These are phyloP conservation scores for Scortum barcoo DNA, from an alignment of 2,113 vertebrate species.

Conservation along the genomic window DNA sequence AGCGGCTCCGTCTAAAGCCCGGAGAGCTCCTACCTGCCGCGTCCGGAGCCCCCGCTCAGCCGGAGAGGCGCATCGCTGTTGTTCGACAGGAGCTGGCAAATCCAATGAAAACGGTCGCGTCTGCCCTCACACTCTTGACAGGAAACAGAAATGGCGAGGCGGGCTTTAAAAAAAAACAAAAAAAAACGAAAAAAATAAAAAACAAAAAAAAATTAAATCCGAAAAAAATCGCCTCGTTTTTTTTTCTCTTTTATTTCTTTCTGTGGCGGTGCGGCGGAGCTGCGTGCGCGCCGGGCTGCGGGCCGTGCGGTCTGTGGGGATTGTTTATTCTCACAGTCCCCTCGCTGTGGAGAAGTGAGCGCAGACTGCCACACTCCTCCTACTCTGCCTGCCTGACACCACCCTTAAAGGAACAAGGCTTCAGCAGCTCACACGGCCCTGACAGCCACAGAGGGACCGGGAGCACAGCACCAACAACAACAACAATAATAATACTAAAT, in stretches of 20 bases:
- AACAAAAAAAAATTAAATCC: constrained; percentile 57
- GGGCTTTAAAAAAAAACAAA: constrained; percentile 14
- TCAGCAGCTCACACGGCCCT: too few species aligned
- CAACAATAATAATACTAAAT: background rate
- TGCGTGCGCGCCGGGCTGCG: constrained; percentile 46
- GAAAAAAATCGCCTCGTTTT: constrained; percentile 37
- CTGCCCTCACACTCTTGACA: constrained; percentile 60
- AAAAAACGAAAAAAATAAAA: constrained; percentile 51
- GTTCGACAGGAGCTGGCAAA: constrained; percentile 76
- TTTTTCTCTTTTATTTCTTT: background rate
- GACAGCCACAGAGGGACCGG: too few species aligned
- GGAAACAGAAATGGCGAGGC: constrained; percentile 55
- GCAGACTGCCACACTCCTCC: constrained; percentile 78
- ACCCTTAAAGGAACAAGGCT: constrained; percentile 85
- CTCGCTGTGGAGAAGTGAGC: constrained; percentile 80
- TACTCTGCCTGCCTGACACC: constrained; percentile 75
- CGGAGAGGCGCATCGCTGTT: constrained; percentile 78
- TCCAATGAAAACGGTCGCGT: constrained; percentile 75
- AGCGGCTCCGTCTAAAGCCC: constrained; percentile 49
- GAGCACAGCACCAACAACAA: background rate
- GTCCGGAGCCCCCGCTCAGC: constrained; percentile 73
- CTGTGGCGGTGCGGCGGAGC: constrained; percentile 20
- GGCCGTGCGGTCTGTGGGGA: constrained; percentile 73
- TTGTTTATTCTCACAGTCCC: constrained; percentile 86
- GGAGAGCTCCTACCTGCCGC: constrained; percentile 74